Percentiles rank a stretch among this genome's conserved stretches.
These are phyloP conservation scores for Drosophila kambysellisi DNA, from an alignment of 2,888 invertebrate genomes.

Conservation along the genomic window DNA sequence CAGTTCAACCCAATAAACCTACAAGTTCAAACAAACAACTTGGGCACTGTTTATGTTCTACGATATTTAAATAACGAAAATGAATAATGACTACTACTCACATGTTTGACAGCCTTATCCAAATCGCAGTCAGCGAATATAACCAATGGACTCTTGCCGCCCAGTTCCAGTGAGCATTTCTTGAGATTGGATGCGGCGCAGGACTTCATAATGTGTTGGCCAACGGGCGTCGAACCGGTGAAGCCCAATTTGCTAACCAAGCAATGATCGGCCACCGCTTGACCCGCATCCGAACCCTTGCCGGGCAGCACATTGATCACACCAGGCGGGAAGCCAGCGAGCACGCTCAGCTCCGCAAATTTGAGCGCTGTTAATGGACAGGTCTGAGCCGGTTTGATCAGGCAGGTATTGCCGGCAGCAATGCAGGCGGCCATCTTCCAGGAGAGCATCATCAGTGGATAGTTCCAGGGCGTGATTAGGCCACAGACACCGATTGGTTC, in stretches of 20 bases:
- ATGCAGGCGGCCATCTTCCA: conserved; percentile 99
- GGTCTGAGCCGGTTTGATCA: conserved; percentile 97
- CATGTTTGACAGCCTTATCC: conserved; percentile 95
- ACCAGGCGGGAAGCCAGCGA: conserved; percentile 97
- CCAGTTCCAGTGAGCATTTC: conserved; percentile 96
- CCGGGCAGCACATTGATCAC: conserved; percentile 97
- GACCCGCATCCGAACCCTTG: conserved; percentile 92
- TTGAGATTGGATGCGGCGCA: conserved; percentile 96
- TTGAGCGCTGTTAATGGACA: conserved; percentile 97
- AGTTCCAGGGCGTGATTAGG: conserved; percentile 98
- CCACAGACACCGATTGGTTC: conserved; percentile 98
- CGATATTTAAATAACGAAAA: not conserved
- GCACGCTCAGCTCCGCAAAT: conserved; percentile 95
- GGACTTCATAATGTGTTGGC: conserved; percentile 94
- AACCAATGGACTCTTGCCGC: conserved; percentile 97
- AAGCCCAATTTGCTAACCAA: conserved; percentile 96
- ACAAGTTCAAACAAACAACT: not conserved
- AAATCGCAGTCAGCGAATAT: conserved; percentile 97
- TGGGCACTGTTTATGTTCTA: not conserved
- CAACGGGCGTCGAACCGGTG: conserved; percentile 97
- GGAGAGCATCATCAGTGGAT: conserved; percentile 99
- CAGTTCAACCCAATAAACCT: not conserved
- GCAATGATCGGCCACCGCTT: conserved; percentile 94
- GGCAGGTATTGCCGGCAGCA: conserved; percentile 98
- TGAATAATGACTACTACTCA: conserved; percentile 84